A percentile compares a stretch with the other conserved stretches of the same genome.
Evolutionary conservation across 2,797 vertebrate species (phyloP).

Genomic region (Phoeniculus purpureus): DNA sequence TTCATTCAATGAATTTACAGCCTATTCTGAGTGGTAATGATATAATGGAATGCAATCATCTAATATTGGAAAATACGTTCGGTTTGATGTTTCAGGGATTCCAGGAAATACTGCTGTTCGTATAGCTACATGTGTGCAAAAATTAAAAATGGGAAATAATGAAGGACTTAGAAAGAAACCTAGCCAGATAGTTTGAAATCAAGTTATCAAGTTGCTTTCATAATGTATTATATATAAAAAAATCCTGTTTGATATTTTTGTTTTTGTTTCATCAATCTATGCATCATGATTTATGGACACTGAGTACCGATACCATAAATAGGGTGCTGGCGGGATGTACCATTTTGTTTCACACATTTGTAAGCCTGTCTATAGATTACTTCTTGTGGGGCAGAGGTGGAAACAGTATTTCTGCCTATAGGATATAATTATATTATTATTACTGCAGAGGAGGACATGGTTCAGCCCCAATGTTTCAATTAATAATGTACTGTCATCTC

Average conservation of each 20-base stretch:
- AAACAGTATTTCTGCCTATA: constrained; percentile 55
- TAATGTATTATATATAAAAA: background rate
- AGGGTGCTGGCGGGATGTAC: background rate
- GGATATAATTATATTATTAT: constrained; percentile 52
- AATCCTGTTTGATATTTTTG: background rate
- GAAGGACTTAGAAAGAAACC: background rate
- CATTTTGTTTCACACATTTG: constrained; percentile 10
- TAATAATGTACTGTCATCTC: constrained; percentile 66
- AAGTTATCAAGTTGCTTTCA: background rate
- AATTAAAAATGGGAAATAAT: constrained; percentile 46
- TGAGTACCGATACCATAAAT: accelerated
- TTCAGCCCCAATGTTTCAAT: constrained; percentile 56
- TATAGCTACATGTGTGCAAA: constrained; percentile 42
- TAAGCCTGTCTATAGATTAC: constrained; percentile 26
- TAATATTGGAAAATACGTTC: constrained; percentile 69
- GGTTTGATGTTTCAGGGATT: constrained; percentile 57
- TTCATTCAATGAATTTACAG: constrained; percentile 65
- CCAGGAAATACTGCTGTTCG: constrained; percentile 68
- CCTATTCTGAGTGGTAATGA: constrained; percentile 69
- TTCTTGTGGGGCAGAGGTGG: constrained; percentile 45
- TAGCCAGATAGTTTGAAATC: background rate
- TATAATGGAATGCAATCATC: constrained; percentile 70
- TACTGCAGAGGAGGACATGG: constrained; percentile 21
- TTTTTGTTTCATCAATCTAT: background rate
- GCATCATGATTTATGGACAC: background rate